Evolutionary conservation across 2,113 vertebrate genomes (phyloP).

Genomic region (Pterophyllum scalare): DNA sequence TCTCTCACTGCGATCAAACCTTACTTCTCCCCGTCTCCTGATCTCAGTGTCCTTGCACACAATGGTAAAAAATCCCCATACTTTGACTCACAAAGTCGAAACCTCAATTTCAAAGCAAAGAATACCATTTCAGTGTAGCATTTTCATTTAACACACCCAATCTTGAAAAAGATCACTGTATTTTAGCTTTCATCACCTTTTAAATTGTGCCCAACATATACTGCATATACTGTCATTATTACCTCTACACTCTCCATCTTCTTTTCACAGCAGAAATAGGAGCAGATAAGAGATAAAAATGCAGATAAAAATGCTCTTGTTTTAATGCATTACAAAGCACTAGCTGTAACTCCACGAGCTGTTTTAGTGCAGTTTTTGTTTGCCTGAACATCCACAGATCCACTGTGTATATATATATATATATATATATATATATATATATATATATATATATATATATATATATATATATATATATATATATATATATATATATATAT

Average conservation of each 20-base stretch:
- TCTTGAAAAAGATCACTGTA: neutral
- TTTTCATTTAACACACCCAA: slow-evolving; percentile 5
- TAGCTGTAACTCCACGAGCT: neutral
- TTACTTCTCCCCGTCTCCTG: slow-evolving; percentile 9
- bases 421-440: no score
- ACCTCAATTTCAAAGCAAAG: slow-evolving; percentile 17
- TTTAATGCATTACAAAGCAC: neutral
- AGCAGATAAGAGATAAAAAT: no score
- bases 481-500: no score
- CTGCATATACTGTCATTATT: neutral
- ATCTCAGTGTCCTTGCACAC: slow-evolving; percentile 51
- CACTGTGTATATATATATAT: neutral
- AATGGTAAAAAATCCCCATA: slow-evolving; percentile 22
- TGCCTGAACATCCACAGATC: neutral
- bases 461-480: no score
- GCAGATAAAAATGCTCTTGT: neutral
- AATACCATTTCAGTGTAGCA: slow-evolving; percentile 9
- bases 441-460: no score
- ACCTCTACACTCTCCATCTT: neutral
- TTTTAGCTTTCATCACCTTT: neutral
- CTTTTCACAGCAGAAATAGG: neutral
- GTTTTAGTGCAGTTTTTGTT: neutral
- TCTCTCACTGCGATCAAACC: slow-evolving; percentile 31
- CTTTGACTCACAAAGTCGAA: slow-evolving; percentile 22
- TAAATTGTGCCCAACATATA: neutral